Evolutionary conservation across 2,888 invertebrate genomes (phyloP).

Genomic region (Mythimna ferrago): DNA sequence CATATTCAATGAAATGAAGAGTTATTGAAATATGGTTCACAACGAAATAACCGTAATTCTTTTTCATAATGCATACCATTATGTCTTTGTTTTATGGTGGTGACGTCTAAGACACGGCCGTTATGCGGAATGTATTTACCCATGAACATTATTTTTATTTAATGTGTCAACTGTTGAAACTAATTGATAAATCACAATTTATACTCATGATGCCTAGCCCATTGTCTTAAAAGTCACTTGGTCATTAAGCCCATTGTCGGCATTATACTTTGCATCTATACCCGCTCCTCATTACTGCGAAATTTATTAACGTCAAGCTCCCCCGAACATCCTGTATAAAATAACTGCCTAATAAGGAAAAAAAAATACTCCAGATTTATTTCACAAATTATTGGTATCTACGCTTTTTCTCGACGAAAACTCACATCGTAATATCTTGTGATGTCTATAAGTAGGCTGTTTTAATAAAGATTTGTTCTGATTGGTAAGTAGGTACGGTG

Average conservation of each 20-base stretch:
- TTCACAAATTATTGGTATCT: slow-evolving; percentile 73
- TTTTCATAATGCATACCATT: slow-evolving; percentile 17
- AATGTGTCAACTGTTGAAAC: slow-evolving; percentile 19
- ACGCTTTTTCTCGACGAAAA: slow-evolving; percentile 64
- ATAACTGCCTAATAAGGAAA: slow-evolving; percentile 76
- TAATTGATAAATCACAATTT: slow-evolving; percentile 48
- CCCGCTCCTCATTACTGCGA: slow-evolving; percentile 72
- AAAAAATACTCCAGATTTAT: slow-evolving; percentile 77
- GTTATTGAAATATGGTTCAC: slow-evolving; percentile 6
- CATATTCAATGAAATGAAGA: slow-evolving; percentile 18
- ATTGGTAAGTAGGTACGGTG: slow-evolving; percentile 70
- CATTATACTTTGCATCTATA: slow-evolving; percentile 69
- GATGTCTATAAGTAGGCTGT: slow-evolving; percentile 32
- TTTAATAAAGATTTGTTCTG: slow-evolving; percentile 59
- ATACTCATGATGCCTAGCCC: slow-evolving; percentile 45
- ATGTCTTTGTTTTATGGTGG: slow-evolving; percentile 29
- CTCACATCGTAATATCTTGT: slow-evolving; percentile 56
- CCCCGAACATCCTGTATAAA: slow-evolving; percentile 66
- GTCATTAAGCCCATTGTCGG: slow-evolving; percentile 74
- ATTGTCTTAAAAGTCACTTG: slow-evolving; percentile 61
- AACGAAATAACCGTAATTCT: slow-evolving; percentile 30
- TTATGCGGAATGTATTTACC: slow-evolving; percentile 6
- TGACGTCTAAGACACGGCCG: slow-evolving; percentile 18
- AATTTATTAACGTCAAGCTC: slow-evolving; percentile 74
- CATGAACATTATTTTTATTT: slow-evolving; percentile 5